phyloP scores from a whole-genome alignment of 2,113 vertebrate species.

The Malurus melanocephalus region DNA sequence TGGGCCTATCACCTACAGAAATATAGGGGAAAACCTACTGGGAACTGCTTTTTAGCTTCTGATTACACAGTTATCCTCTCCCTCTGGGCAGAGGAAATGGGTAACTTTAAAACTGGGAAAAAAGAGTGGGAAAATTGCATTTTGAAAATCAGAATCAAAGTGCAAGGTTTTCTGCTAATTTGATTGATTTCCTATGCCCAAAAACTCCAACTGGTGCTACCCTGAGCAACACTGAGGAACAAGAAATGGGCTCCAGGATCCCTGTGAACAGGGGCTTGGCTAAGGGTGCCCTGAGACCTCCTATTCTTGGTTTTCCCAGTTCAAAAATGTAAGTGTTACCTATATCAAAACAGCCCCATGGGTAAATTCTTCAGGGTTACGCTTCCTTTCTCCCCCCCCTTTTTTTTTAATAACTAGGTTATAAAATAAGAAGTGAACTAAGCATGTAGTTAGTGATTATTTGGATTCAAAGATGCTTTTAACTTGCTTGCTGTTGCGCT shows the following conservation, averaged over 20 bases:
- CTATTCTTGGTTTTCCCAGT: rapidly evolving
- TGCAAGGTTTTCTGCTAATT: not conserved
- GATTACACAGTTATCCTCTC: not conserved
- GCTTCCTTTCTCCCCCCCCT: rapidly evolving
- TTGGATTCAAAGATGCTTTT: not conserved
- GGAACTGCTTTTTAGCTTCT: not conserved
- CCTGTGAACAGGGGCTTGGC: not conserved
- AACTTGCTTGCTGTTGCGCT: not conserved
- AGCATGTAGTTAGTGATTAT: not conserved
- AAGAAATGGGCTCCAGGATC: not conserved
- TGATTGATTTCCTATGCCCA: rapidly evolving
- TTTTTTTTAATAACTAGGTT: not conserved
- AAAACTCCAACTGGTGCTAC: not conserved
- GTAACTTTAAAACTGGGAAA: not conserved
- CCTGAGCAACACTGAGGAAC: not conserved
- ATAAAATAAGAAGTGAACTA: not conserved
- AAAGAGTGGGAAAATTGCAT: not conserved
- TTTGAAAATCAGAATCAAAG: not conserved
- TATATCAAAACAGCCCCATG: rapidly evolving
- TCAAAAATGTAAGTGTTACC: not conserved
- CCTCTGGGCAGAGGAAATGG: not conserved
- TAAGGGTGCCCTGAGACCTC: not conserved
- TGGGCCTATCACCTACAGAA: not conserved
- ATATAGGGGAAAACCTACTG: not conserved
- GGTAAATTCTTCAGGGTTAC: not conserved